Evolutionary conservation across 2,888 invertebrate species (phyloP), one percentile per base, ranked within the genome.

Genomic region (Drosophila eohydei): DNA sequence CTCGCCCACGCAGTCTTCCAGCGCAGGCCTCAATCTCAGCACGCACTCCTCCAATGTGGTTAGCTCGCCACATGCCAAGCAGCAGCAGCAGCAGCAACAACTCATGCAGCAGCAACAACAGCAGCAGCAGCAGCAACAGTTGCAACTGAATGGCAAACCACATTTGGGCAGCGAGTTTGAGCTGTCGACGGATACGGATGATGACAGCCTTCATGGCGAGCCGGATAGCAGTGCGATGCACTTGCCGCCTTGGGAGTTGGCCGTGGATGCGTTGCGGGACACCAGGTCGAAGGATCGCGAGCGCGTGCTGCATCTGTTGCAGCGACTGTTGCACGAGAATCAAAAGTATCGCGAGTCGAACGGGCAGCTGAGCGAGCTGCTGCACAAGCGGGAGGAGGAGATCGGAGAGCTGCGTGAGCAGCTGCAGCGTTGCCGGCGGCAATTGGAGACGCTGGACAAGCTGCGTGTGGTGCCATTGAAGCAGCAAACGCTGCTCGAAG

Each of bases 101-200:
- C 21, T 21, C 21, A 21, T 48, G 40, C 64, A 34, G 50, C 71
- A 71, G 65, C 76, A 71, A 74, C 80, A 61, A n/a, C 77, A 59
- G 12, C 54, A 21, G 11, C 28, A 57, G 48, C 54, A 57, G 11
- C 77, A 71, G 75, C 80, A 61, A 21, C 78, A 57, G 14, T 28
- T 12, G 40, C 54, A 50, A 43, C 44, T 54, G 16, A 64, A 59
- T 16, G 44, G 88, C 3, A 73, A 74, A 34, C 73, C 86, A 4
- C 88, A 90, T 63, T 51, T 88, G 71, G 89, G 91, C 67, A 94
- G 95, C 21, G 96, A 96, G 88, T 95, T 95, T 71, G 95, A 95
- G 83, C 90, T 95, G 66, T 95, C 95, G 7, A 96, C 96, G 2
- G 97, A 96, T 89, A 96, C 96, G 7, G 95, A 96, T 86, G 95